phyloP scores from a whole-genome alignment of 2,797 vertebrate species.

The Potorous gilbertii region DNA sequence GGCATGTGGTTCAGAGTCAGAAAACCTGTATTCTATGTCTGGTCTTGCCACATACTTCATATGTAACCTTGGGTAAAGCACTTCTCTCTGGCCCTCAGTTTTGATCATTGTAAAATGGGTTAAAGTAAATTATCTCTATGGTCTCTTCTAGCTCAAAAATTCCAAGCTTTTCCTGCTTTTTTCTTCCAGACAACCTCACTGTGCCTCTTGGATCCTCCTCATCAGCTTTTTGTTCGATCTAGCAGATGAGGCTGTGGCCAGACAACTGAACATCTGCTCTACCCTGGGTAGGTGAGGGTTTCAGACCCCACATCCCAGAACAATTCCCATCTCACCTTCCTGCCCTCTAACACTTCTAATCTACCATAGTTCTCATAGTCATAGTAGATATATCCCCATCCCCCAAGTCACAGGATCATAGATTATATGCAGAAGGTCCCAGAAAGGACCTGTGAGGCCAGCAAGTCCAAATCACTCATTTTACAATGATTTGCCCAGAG shows the following conservation, averaged over 20 bases:
- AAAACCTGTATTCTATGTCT: neutral
- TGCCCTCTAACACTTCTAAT: neutral
- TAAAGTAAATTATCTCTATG: neutral
- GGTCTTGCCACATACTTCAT: neutral
- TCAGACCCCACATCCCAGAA: conserved; percentile 36
- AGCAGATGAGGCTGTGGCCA: conserved; percentile 92
- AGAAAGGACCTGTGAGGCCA: neutral
- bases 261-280: conserved; percentile 90
- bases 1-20: neutral
- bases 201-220: conserved; percentile 94
- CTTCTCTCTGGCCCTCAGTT: neutral
- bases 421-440: neutral
- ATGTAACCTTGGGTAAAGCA: neutral
- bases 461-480: neutral
- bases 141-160: neutral
- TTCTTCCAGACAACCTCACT: conserved; percentile 86
- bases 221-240: conserved; percentile 94
- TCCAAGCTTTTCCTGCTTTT: neutral
- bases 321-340: conserved; percentile 29
- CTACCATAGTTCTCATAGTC: neutral
- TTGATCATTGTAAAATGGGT: conserved; percentile 42
- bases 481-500: neutral
- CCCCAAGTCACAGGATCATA: neutral
- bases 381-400: neutral
- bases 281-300: conserved; percentile 89